These are phyloP conservation scores for Hyppa rectilinea DNA, from an alignment of 2,888 invertebrate genomes.

Conservation along the genomic window DNA sequence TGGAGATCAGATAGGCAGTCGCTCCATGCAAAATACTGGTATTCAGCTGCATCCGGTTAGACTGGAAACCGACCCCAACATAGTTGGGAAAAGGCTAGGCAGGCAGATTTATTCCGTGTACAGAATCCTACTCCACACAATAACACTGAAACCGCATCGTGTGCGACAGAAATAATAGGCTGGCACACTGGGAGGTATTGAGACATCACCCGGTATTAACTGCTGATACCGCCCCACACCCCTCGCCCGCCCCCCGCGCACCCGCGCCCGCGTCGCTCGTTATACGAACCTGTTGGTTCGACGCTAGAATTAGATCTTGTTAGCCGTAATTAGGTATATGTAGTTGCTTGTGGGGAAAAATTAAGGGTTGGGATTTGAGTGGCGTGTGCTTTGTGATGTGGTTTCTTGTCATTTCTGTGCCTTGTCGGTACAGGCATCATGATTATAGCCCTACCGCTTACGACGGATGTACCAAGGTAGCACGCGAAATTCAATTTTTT, in stretches of 20 bases:
- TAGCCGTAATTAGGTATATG: slow-evolving; percentile 55
- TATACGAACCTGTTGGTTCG: slow-evolving; percentile 51
- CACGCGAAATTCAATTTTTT: too few species aligned
- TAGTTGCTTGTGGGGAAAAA: slow-evolving; percentile 3
- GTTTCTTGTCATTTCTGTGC: not conserved
- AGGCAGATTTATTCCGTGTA: too few species aligned
- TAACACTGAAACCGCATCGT: slow-evolving; percentile 78
- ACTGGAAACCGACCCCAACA: too few species aligned
- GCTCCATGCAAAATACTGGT: too few species aligned
- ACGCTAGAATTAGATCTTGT: slow-evolving; percentile 57
- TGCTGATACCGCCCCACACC: slow-evolving; percentile 64
- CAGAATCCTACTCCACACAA: slow-evolving; percentile 74
- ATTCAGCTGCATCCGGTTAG: too few species aligned
- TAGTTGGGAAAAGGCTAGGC: too few species aligned
- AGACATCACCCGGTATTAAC: slow-evolving; percentile 89
- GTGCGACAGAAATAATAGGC: slow-evolving; percentile 90
- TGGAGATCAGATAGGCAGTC: too few species aligned
- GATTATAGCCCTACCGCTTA: too few species aligned
- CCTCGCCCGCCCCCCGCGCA: not conserved
- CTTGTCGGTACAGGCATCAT: too few species aligned
- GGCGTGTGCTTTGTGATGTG: not conserved
- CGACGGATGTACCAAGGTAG: too few species aligned
- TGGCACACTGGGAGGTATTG: slow-evolving; percentile 90
- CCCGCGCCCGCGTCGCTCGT: slow-evolving; percentile 41
- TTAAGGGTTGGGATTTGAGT: slow-evolving; percentile 22